Base-by-base conservation (phyloP, 2,113 vertebrate species). In the Tachysurus fulvidraco region DNA sequence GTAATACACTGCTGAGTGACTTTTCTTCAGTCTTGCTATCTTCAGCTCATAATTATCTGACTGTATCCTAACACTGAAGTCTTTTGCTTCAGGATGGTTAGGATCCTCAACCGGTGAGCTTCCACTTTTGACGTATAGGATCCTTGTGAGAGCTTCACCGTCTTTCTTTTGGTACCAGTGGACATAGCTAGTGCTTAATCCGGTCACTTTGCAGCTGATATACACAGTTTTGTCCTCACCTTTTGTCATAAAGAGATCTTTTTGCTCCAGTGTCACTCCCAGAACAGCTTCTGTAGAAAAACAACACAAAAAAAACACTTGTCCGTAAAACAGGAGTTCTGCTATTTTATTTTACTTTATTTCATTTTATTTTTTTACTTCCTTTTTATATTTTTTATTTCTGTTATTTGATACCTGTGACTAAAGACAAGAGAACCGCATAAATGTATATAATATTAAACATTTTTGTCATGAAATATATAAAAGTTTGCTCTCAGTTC, bases 1-100 rank as follows among this genome's bases (percentile, higher is more conserved):
- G 81, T 89, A 90, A 86, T 84, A 84, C 41, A 84, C 30, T 59
- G 60, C 81, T 5, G 82, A 36, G 67, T 83, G 82, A 10, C 5
- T 83, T 54, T 69, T 41, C 82, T 83, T 83, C 46, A 57, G 17
- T 11, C 2, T 23, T 5, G 3, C 0, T 16, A 89, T 81, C n/a
- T 46, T 41, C 7, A 71, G 17, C 1, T 71, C 67, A 16, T 71
- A 71, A 44, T 44, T 71, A 19, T 21, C 14, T 21, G 7, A 1
- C 67, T 73, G 36, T 44, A 0, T 23, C 41, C 69, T 44, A 17
- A 73, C 17, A 12, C 1, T 9, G 11, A 73, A 73, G 0, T 73
- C 19, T 19, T 73, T 21, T 44, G 69, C 69, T 44, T 46, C 69
- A 44, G 0, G 2, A 73, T 11, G 1, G 69, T 44, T 71, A 41